Evolutionary conservation across 2,888 invertebrate species (phyloP).

Genomic region (Omphaloscelis lunosa): DNA sequence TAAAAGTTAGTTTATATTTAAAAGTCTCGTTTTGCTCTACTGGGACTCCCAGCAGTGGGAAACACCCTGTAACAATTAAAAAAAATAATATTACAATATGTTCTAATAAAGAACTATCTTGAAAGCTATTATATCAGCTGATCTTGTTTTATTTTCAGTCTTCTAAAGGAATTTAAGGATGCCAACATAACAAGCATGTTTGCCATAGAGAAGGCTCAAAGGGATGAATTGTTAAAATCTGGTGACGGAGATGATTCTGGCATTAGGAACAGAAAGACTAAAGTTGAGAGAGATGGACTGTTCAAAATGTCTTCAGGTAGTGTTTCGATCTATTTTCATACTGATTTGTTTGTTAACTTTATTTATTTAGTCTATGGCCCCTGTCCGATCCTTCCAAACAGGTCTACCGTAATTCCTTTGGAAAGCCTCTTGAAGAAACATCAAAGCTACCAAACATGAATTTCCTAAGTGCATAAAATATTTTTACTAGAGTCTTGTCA

Average conservation of each 20-base stretch:
- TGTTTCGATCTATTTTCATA: not conserved
- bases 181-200: constrained; percentile 95
- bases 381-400: no score
- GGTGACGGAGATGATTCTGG: constrained; percentile 87
- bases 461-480: not conserved
- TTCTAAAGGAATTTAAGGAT: constrained; percentile 94
- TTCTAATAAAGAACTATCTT: not conserved
- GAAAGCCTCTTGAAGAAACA: not conserved
- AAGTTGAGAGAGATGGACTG: constrained; percentile 92
- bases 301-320: constrained; percentile 92
- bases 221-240: constrained; percentile 92
- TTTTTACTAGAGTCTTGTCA: not conserved
- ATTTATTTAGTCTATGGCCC: not conserved
- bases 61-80: no score
- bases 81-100: no score
- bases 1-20: no score
- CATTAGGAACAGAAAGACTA: constrained; percentile 92
- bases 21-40: no score
- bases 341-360: not conserved
- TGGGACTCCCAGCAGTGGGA: not conserved
- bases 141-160: constrained; percentile 80
- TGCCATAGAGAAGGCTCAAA: constrained; percentile 94
- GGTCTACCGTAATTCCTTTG: not conserved
- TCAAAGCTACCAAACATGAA: not conserved
- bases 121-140: not conserved